phyloP scores from a whole-genome alignment of 2,797 vertebrate genomes.

The Chaetophractus vellerosus region DNA sequence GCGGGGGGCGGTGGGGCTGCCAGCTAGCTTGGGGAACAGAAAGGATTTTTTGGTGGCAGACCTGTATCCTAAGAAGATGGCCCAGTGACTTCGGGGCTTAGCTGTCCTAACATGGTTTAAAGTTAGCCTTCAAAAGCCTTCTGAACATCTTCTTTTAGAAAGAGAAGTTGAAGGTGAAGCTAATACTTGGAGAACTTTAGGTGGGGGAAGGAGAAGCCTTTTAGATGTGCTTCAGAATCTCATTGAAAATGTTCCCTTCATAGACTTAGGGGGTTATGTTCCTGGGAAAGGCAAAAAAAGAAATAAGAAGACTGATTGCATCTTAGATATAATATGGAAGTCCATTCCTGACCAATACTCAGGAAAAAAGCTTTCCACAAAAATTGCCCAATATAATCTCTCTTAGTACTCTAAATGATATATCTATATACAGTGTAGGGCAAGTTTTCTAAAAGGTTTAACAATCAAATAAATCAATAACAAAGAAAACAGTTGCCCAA shows the following conservation, averaged over 20 bases:
- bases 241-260: slow-evolving; percentile 15
- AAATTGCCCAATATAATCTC: slow-evolving; percentile 32
- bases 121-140: not conserved
- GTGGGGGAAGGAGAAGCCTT: not conserved
- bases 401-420: slow-evolving; percentile 14
- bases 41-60: not conserved
- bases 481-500: slow-evolving; percentile 32
- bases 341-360: not conserved
- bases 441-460: slow-evolving; percentile 60
- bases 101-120: not conserved
- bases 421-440: not conserved
- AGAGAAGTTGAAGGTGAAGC: not conserved
- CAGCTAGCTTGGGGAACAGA: not conserved
- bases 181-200: not conserved
- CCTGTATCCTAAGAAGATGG: not conserved
- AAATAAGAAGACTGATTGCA: not conserved
- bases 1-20: not conserved
- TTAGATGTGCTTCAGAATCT: not conserved
- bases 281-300: slow-evolving; percentile 1
- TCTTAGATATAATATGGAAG: slow-evolving; percentile 7
- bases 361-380: slow-evolving; percentile 8
- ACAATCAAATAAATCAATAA: slow-evolving; percentile 37
- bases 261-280: not conserved
- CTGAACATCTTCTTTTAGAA: not conserved
- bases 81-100: not conserved